Base-by-base conservation (phyloP, 2,113 vertebrate genomes). In the Muntiacus reevesi region DNA sequence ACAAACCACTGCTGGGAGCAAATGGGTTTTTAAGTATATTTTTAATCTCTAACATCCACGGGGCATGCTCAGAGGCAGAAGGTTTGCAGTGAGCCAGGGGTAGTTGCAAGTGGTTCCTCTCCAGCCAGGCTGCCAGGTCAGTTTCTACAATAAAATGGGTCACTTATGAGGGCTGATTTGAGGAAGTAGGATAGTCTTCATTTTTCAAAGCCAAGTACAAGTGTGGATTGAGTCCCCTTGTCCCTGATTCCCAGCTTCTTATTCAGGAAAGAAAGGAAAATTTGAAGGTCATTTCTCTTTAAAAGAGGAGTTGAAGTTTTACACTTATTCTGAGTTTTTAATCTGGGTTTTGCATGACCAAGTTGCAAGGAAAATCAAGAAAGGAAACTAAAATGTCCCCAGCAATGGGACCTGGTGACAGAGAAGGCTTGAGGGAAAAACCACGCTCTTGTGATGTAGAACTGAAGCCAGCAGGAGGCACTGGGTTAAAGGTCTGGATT, bases 371-470 rank as follows among this genome's bases (percentile, higher is more conserved):
- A 67, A 54, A 87, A 64, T 40, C 57, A 71, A 74, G 94, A 93
- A 55, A 59, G 40, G 33, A 60, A 82, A 47, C 11, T 7, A 43
- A n/a, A 94, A 23, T 27, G 28, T n/a, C 43, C 85, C 55, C 82
- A 67, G 13, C 7, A 36, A 23, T 10, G 62, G 59, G 28, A 16
- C 25, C 21, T 85, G 71, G n/a, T 27, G 45, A 43, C 4, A 6
- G 0, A 1, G 19, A 81, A 57, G 28, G n/a, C 21, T 25, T 50
- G 10, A 28, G 23, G 4, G 27, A 52, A 71, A 88, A 85, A 84
- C 15, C 1, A 62, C 57, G 52, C 14, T 50, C 50, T 45, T 9
- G 1, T 2, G 8, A 62, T 0, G 10, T 1, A 10, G 33, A 71
- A 8, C 6, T 3, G 81, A 90, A 85, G 10, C 21, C 50, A 36